Evolutionary conservation across 2,113 vertebrate species (phyloP).

Genomic region (Callorhinus ursinus): DNA sequence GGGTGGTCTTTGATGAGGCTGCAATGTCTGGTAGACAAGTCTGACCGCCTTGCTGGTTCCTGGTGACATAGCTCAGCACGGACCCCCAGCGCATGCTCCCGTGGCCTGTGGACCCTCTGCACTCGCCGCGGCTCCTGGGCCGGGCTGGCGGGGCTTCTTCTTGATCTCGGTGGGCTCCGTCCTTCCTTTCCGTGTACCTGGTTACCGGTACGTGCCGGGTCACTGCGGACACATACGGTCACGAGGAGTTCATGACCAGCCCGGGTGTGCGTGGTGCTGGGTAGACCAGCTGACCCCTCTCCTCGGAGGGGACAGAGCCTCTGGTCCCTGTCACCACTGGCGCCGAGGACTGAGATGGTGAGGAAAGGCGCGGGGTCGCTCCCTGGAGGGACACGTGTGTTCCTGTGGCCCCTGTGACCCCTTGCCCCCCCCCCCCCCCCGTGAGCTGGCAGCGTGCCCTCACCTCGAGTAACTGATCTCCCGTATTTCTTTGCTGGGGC

Average conservation of each 20-base stretch:
- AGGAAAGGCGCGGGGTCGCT: neutral
- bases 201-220: neutral
- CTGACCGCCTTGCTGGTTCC: too few species aligned
- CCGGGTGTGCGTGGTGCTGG: neutral
- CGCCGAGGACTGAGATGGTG: too few species aligned
- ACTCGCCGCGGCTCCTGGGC: too few species aligned
- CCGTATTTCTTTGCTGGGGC: neutral
- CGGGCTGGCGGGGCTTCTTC: too few species aligned
- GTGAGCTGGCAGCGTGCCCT: too few species aligned
- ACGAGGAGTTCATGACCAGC: neutral
- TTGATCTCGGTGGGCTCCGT: neutral
- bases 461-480: too few species aligned
- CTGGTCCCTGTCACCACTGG: too few species aligned
- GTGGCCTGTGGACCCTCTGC: too few species aligned
- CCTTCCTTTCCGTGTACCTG: neutral
- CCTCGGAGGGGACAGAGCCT: neutral
- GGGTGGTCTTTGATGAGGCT: neutral
- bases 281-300: neutral
- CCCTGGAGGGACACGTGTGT: too few species aligned
- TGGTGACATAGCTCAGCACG: fast-evolving
- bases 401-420: neutral
- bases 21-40: neutral
- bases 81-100: too few species aligned
- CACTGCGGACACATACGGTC: fast-evolving
- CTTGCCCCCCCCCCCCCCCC: neutral